Base-by-base conservation (phyloP, 2,113 vertebrate species). In the Heliornis fulica region DNA sequence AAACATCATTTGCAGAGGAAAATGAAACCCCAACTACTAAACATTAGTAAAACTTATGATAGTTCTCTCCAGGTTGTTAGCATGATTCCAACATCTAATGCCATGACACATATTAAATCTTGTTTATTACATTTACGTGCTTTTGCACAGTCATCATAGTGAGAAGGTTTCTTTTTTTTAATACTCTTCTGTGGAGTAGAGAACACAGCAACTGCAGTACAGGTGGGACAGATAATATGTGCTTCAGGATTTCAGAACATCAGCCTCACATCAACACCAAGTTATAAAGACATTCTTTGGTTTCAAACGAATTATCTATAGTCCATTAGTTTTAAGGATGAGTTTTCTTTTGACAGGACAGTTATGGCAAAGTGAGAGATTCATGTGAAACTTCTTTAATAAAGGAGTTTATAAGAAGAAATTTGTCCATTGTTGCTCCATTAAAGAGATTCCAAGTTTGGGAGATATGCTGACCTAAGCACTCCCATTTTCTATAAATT, bases 31-130 rank as follows among this genome's bases (percentile, higher is more conserved):
- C 25, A 51, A 28, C 50, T 51, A 51, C 15, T 38, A 31, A 69
- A 25, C 18, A 29, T 45, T 38, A 48, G 12, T 40, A 86, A 68
- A 90, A 57, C 25, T 82, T 40, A 11, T 21, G 7, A 59, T 41
- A 69, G 31, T 61, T 93, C 87, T 95, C 61, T 70, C 91, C 94
- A 95, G 32, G 60, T 53, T 90, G 40, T 90, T 86, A 93, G 26
- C 85, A 89, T 74, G 93, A 81, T 89, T 89, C 63, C 68, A 94
- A 64, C 70, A 79, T 83, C 71, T 94, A 85, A 94, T 32, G 80
- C 56, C 85, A 93, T 83, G 79, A 89, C 70, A 43, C 70, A 85
- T 92, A 93, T 96, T 87, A 94, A 95, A 88, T 96, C 80, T 92
- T 96, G 74, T 94, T 97, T 96, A 95, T 90, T 91, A 79, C 61